Evolutionary conservation across 2,888 invertebrate species (phyloP).

Genomic region (Limnephilus auricula): DNA sequence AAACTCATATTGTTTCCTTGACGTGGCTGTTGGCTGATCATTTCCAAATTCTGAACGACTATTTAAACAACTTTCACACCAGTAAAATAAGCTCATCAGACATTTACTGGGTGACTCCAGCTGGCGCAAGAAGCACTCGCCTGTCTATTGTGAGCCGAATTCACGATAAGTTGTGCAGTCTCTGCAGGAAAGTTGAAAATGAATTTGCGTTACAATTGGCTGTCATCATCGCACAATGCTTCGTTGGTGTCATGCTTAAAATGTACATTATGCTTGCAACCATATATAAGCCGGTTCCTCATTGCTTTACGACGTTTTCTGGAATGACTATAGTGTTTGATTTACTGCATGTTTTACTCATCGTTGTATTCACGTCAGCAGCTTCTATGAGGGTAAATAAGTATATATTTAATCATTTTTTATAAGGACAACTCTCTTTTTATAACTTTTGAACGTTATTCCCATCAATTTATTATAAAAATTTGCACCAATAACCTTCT

Average conservation of each 20-base stretch:
- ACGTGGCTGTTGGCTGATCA: slow-evolving; percentile 46
- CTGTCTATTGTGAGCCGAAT: slow-evolving; percentile 51
- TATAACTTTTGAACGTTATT: too few species aligned
- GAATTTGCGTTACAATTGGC: slow-evolving; percentile 48
- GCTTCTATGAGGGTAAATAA: slow-evolving; percentile 48
- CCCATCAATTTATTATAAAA: too few species aligned
- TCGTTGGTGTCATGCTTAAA: slow-evolving; percentile 53
- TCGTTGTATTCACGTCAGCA: slow-evolving; percentile 45
- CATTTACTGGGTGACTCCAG: slow-evolving; percentile 51
- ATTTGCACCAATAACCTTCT: too few species aligned
- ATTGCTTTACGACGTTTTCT: slow-evolving; percentile 15
- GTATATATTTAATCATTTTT: background rate
- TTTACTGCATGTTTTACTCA: slow-evolving; percentile 38
- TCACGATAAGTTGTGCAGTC: slow-evolving; percentile 56
- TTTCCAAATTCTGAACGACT: slow-evolving; percentile 53
- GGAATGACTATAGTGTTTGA: slow-evolving; percentile 46
- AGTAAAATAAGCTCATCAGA: background rate
- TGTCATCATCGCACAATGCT: slow-evolving; percentile 57
- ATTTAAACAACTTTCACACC: slow-evolving; percentile 40
- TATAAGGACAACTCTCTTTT: too few species aligned
- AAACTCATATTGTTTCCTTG: slow-evolving; percentile 53
- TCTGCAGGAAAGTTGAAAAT: slow-evolving; percentile 41
- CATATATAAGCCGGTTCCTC: slow-evolving; percentile 16
- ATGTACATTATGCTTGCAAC: slow-evolving; percentile 57
- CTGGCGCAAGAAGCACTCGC: slow-evolving; percentile 31